Conservation (phyloP, 2,797 vertebrate genomes). For the Oryzias sinensis region DNA sequence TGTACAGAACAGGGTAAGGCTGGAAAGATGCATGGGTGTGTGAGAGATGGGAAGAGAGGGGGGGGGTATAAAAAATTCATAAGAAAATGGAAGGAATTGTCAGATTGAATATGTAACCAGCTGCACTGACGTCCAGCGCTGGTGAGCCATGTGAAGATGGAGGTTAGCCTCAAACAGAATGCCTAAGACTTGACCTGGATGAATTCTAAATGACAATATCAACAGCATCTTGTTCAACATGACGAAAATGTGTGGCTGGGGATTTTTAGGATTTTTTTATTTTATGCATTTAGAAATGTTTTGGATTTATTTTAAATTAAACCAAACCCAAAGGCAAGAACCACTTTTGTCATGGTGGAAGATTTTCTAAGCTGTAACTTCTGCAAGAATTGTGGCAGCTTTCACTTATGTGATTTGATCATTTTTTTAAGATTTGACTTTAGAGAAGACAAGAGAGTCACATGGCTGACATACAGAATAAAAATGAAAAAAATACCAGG, state of each 20-base stretch:
- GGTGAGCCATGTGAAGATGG: conserved; percentile 57
- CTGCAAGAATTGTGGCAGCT: neutral
- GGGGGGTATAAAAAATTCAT: conserved; percentile 80
- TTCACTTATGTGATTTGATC: neutral
- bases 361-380: neutral
- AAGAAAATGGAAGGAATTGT: conserved; percentile 78
- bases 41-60: conserved; percentile 45
- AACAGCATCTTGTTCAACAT: neutral
- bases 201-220: conserved; percentile 22
- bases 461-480: conserved; percentile 5
- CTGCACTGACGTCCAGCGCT: conserved; percentile 62
- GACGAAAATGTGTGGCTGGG: neutral
- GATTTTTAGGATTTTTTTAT: neutral
- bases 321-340: conserved; percentile 4
- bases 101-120: conserved; percentile 76
- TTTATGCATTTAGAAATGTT: neutral
- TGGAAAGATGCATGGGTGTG: conserved; percentile 34
- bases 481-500: conserved; percentile 17
- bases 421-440: neutral
- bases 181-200: conserved; percentile 26
- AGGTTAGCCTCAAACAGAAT: conserved; percentile 38
- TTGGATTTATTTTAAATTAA: conserved; percentile 2
- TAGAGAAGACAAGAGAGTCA: conserved; percentile 1
- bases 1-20: conserved; percentile 33
- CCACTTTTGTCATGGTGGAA: neutral